Percentiles rank a stretch among this genome's conserved stretches.
Conservation (phyloP, 2,113 vertebrate species). For the Crocuta crocuta region DNA sequence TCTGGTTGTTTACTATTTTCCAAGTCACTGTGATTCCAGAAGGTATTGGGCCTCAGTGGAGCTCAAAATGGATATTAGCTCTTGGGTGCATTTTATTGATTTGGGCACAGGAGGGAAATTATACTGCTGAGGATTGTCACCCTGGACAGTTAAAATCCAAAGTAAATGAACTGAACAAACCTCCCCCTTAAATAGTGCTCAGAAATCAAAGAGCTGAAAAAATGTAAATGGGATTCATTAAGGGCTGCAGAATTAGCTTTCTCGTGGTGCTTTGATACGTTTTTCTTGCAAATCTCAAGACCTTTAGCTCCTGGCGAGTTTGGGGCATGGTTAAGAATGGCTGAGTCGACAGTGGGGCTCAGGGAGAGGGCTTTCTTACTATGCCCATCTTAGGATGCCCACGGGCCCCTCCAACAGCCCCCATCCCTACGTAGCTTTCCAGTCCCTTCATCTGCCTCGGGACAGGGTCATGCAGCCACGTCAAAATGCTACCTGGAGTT, state of each 20-base stretch:
- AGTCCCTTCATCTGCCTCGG: constrained; percentile 59
- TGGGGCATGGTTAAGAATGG: background rate
- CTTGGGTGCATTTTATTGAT: constrained; percentile 59
- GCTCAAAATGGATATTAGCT: constrained; percentile 53
- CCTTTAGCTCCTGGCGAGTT: constrained; percentile 40
- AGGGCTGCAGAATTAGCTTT: background rate
- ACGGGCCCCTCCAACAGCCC: rapidly evolving
- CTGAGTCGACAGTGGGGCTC: constrained; percentile 3
- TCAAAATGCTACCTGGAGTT: constrained; percentile 77
- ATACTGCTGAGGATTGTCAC: constrained; percentile 41
- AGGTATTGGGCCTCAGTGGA: constrained; percentile 30
- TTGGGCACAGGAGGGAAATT: constrained; percentile 44
- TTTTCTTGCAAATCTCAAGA: constrained; percentile 72
- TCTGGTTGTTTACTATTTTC: constrained; percentile 27
- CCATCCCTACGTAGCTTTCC: background rate
- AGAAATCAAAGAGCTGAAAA: constrained; percentile 69
- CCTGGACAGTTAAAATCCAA: constrained; percentile 63
- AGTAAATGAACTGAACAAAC: constrained; percentile 64
- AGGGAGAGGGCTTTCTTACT: background rate
- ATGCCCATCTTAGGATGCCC: background rate
- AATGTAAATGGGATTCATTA: constrained; percentile 75
- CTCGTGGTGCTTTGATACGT: background rate
- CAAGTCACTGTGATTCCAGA: background rate
- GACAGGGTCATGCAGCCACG: constrained; percentile 63
- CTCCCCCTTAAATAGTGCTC: constrained; percentile 55